These are phyloP conservation scores for Tetraneura akinire DNA, from an alignment of 1,140 invertebrate genomes.

Conservation along the genomic window DNA sequence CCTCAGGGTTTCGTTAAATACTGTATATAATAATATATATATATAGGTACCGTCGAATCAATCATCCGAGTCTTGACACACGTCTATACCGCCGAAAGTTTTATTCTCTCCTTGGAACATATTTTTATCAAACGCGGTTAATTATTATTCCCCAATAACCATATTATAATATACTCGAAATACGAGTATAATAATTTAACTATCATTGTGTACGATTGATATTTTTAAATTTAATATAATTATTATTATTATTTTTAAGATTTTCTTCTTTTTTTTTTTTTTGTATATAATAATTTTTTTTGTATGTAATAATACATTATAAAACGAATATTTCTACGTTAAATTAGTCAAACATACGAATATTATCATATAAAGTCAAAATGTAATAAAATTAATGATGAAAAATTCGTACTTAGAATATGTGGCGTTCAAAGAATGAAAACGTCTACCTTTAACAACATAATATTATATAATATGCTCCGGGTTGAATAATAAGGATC, in stretches of 20 bases:
- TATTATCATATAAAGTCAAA: no score
- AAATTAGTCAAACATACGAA: no score
- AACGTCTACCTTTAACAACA: not conserved
- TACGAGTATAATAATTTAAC: no score
- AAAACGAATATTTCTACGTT: no score
- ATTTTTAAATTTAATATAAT: no score
- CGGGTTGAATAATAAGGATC: not conserved
- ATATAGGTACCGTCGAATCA: slow-evolving; percentile 9
- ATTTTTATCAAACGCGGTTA: not conserved
- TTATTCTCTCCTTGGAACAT: not conserved
- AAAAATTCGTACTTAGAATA: not conserved
- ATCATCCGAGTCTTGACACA: slow-evolving; percentile 12
- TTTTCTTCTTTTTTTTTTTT: no score
- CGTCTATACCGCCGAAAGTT: not conserved
- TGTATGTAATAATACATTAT: no score
- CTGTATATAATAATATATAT: no score
- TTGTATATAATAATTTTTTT: no score
- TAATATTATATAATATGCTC: not conserved
- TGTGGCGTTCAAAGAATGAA: not conserved
- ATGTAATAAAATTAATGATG: not conserved
- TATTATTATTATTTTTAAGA: no score
- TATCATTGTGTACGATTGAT: no score
- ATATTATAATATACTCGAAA: no score
- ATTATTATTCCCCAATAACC: slow-evolving; percentile 16
- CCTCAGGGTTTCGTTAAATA: slow-evolving; percentile 7